A percentile compares a stretch with the other conserved stretches of the same genome.
Conservation (phyloP, 2,113 vertebrate genomes). For the Montifringilla adamsi region DNA sequence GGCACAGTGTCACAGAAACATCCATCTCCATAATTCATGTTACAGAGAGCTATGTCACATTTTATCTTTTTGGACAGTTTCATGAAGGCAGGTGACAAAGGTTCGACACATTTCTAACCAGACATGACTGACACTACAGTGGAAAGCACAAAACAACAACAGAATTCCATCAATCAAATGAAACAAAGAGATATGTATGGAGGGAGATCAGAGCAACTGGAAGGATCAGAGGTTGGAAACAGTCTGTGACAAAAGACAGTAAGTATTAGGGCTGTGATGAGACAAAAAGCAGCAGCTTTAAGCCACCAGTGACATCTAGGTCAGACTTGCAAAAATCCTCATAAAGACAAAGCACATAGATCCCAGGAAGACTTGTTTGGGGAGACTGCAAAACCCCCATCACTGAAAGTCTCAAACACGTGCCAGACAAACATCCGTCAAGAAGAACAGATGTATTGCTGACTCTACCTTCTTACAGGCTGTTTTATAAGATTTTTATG, state of each 20-base stretch:
- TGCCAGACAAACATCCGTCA: not conserved
- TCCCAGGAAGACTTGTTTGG: not conserved
- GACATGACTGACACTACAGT: not conserved
- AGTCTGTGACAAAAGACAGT: not conserved
- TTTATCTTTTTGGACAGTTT: not conserved
- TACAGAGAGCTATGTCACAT: not conserved
- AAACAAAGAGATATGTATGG: not conserved
- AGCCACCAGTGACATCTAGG: not conserved
- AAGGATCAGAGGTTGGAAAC: not conserved
- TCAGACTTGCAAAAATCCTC: not conserved
- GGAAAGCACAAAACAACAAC: not conserved
- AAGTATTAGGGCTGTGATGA: not conserved
- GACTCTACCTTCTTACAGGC: not conserved
- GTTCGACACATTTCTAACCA: not conserved
- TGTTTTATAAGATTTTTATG: not conserved
- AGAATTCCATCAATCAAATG: not conserved
- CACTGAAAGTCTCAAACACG: not conserved
- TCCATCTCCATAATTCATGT: not conserved
- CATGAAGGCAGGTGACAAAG: not conserved
- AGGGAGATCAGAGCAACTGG: not conserved
- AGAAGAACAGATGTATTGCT: not conserved
- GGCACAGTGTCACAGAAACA: not conserved
- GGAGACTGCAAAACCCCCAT: not conserved
- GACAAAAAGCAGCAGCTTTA: not conserved
- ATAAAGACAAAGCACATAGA: not conserved